Evolutionary conservation across 1,140 invertebrate genomes (phyloP).

Genomic region (Aphaenogaster ashmeadi): DNA sequence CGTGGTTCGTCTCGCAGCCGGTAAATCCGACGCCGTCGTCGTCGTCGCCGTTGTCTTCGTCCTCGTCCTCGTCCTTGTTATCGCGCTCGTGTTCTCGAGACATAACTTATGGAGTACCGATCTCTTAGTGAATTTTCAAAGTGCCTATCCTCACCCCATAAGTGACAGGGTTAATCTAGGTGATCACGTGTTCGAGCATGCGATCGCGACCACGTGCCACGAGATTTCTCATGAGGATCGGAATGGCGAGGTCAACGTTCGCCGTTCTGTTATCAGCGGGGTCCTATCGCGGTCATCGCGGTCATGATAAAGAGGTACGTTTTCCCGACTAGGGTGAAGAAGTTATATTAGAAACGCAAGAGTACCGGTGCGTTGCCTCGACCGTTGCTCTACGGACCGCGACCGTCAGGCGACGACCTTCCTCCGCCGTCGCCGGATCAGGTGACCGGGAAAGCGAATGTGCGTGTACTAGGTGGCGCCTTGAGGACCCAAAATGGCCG

Average conservation of each 20-base stretch:
- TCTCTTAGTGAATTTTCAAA: constrained; percentile 60
- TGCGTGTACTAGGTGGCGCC: constrained; percentile 79
- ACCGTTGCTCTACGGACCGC: not conserved
- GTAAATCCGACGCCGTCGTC: constrained; percentile 68
- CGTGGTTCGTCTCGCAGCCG: constrained; percentile 74
- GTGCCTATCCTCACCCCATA: constrained; percentile 40
- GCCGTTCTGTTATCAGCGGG: constrained; percentile 5
- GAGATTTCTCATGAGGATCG: not conserved
- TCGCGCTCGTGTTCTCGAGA: constrained; percentile 30
- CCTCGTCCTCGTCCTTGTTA: constrained; percentile 37
- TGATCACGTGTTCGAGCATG: constrained; percentile 56
- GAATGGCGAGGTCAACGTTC: constrained; percentile 7
- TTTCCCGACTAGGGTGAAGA: not conserved
- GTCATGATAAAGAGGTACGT: constrained; percentile 44
- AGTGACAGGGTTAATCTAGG: constrained; percentile 52
- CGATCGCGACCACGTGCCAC: constrained; percentile 44
- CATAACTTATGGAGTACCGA: constrained; percentile 27
- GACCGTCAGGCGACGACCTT: constrained; percentile 10
- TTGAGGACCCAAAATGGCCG: constrained; percentile 80
- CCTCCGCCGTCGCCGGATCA: constrained; percentile 4
- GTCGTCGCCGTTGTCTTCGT: constrained; percentile 26
- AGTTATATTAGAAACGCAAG: not conserved
- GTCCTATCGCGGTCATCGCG: not conserved
- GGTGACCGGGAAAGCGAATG: constrained; percentile 66
- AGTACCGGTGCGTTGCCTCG: not conserved